Conservation (phyloP, 1,140 invertebrate genomes). For the Thalassaphorura encarpata region DNA sequence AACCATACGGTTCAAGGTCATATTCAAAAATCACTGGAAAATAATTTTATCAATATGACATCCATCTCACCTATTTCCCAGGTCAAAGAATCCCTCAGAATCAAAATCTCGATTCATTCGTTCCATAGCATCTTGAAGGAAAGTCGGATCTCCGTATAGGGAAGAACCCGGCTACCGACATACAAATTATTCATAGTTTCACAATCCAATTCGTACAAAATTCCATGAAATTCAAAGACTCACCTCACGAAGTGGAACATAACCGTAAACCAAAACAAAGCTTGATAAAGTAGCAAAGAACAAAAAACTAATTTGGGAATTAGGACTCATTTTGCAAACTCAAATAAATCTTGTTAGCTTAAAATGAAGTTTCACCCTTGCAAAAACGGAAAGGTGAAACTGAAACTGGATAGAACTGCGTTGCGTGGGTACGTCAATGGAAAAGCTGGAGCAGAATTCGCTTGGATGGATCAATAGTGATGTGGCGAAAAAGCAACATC, state of each 20-base stretch:
- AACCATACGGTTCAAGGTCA: not conserved
- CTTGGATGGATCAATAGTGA: too few relatives aligned
- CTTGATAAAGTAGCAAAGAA: not conserved
- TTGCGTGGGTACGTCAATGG: too few relatives aligned
- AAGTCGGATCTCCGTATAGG: constrained; percentile 18
- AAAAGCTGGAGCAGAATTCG: too few relatives aligned
- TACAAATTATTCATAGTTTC: not conserved
- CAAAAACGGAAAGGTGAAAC: too few relatives aligned
- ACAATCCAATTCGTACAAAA: not conserved
- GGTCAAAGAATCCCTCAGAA: not conserved
- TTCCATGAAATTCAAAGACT: not conserved
- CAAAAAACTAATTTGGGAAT: not conserved
- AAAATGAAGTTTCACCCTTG: too few relatives aligned
- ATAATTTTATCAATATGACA: not conserved
- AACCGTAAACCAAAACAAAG: constrained; percentile 14
- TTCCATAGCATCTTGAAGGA: constrained; percentile 30
- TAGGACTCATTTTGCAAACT: too few relatives aligned
- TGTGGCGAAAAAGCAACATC: too few relatives aligned
- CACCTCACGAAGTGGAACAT: constrained; percentile 30
- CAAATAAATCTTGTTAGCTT: too few relatives aligned
- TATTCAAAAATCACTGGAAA: not conserved
- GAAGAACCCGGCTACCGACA: not conserved
- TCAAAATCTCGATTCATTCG: constrained; percentile 24
- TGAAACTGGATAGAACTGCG: too few relatives aligned
- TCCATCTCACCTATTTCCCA: not conserved